Base-by-base conservation (phyloP, 2,888 invertebrate species). In the Eupithecia inturbata region DNA sequence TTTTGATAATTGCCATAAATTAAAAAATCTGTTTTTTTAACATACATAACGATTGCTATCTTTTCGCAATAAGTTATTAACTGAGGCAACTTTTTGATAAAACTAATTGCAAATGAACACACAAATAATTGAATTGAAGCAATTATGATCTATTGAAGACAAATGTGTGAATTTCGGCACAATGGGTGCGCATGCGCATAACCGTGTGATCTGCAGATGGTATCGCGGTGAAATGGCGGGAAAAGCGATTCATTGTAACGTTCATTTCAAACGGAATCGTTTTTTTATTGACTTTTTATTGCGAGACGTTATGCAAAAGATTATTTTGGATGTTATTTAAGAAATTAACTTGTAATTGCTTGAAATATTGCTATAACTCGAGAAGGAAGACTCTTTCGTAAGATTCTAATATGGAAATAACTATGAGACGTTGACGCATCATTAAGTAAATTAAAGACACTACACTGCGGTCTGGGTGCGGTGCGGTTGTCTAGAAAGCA, bases 161-260 rank as follows among this genome's bases (percentile, higher is more conserved):
- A 76, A 45, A 71, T 73, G 78, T 78, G 80, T 63, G 80, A 80
- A 77, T 53, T 70, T n/a, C 16, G 28, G 70, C 71, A 80, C 80
- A 80, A 80, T 79, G 57, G 72, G 6, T 33, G 64, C 67, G 62
- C 74, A 76, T 62, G 74, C 78, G 57, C 57, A 1, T 26, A 79
- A 78, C 77, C 77, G 76, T 79, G 75, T 80, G 76, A 77, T 79
- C 76, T 70, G 63, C 71, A 75, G 77, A 74, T 68, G 33, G 31
- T 60, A 74, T 76, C 73, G 68, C 12, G 26, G 70, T 70, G 72
- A 74, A 69, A 74, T 72, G 67, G 68, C 53, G 62, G 41, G 57
- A 62, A 45, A 39, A 41, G 22, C 10, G 41, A 70, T 66, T 69
- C 73, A 68, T 68, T 73, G 66, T 70, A 69, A 66, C 64, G 67